A percentile compares a stretch with the other conserved stretches of the same genome.
phyloP scores from a whole-genome alignment of 2,797 vertebrate genomes.

The Buceros bicornis region DNA sequence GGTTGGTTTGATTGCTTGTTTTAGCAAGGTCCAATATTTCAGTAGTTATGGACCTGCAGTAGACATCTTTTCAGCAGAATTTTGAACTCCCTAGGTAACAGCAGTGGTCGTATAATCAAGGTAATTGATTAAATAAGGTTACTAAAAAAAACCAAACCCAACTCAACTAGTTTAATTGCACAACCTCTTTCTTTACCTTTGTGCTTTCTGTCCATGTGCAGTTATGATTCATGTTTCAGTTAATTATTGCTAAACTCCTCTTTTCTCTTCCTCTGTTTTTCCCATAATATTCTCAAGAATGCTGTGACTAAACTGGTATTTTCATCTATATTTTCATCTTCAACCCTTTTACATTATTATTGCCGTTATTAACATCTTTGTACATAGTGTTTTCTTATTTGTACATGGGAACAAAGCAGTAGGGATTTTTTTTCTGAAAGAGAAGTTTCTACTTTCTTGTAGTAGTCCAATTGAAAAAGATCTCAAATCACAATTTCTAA shows the following conservation, averaged over 20 bases:
- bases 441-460: not conserved
- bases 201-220: not conserved
- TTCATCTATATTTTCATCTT: not conserved
- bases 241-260: not conserved
- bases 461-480: not conserved
- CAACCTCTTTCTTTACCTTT: not conserved
- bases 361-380: not conserved
- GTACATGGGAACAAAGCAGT: not conserved
- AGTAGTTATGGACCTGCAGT: not conserved
- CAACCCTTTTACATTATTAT: not conserved
- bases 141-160: not conserved
- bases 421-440: not conserved
- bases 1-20: not conserved
- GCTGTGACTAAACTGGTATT: not conserved
- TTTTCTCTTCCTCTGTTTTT: not conserved
- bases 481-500: not conserved
- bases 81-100: not conserved
- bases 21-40: not conserved
- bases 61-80: not conserved
- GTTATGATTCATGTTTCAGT: not conserved
- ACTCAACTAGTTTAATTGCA: not conserved
- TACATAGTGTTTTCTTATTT: not conserved
- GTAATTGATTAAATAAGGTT: not conserved
- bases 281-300: not conserved
- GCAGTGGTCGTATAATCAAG: fast-evolving